These are phyloP conservation scores for Nomia melanderi DNA, from an alignment of 1,140 invertebrate genomes.

Conservation along the genomic window DNA sequence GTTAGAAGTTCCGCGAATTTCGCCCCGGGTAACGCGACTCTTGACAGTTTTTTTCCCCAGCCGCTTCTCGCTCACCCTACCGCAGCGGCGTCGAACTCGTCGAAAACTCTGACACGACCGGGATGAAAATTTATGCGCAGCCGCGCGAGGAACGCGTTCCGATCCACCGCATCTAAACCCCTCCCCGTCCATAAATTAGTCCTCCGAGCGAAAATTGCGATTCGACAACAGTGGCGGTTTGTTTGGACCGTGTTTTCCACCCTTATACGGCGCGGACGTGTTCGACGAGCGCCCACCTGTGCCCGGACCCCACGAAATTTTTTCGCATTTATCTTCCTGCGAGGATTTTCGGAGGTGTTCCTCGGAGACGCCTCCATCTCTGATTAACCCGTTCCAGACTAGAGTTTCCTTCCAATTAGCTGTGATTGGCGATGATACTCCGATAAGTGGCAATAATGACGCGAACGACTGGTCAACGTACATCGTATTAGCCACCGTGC, in stretches of 20 bases:
- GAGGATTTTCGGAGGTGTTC: too few relatives aligned
- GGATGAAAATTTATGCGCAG: conserved; percentile 1
- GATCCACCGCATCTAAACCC: background rate
- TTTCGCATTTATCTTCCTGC: too few relatives aligned
- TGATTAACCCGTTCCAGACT: too few relatives aligned
- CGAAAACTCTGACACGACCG: background rate
- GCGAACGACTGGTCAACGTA: too few relatives aligned
- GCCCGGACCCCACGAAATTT: too few relatives aligned
- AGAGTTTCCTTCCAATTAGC: too few relatives aligned
- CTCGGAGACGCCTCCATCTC: too few relatives aligned
- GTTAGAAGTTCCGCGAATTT: conserved; percentile 7
- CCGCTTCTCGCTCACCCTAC: background rate
- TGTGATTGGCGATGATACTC: too few relatives aligned
- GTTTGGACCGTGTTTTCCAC: background rate
- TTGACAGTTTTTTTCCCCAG: background rate
- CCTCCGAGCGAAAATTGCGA: background rate
- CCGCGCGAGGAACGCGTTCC: background rate
- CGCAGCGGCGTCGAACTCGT: background rate
- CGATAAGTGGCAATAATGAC: too few relatives aligned
- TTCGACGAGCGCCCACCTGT: too few relatives aligned
- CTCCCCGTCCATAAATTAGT: conserved; percentile 46
- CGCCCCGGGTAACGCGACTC: background rate
- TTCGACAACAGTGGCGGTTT: conserved; percentile 21
- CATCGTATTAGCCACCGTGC: too few relatives aligned
- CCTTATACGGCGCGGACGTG: too few relatives aligned